Percentiles rank a stretch among this genome's conserved stretches.
Conservation (phyloP, 2,797 vertebrate genomes). For the Apodemus agrarius region DNA sequence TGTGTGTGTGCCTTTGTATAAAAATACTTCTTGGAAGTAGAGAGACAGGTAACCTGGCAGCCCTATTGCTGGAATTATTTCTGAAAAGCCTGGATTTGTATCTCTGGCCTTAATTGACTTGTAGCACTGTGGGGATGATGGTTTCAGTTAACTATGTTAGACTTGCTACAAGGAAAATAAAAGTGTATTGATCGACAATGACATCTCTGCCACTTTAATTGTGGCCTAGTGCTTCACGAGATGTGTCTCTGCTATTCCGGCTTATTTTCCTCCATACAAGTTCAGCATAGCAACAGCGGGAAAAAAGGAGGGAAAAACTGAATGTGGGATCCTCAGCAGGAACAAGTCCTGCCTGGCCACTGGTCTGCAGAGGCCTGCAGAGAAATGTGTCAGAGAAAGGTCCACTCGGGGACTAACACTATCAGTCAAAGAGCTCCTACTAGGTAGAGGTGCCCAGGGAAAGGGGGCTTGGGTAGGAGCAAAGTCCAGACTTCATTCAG, state of each 20-base stretch:
- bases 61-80: slow-evolving; percentile 86
- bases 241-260: slow-evolving; percentile 88
- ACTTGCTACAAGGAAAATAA: slow-evolving; percentile 74
- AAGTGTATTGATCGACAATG: slow-evolving; percentile 89
- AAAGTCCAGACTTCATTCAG: slow-evolving; percentile 68
- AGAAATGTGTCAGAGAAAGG: slow-evolving; percentile 89
- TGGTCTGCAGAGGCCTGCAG: slow-evolving; percentile 87
- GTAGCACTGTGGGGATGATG: slow-evolving; percentile 84
- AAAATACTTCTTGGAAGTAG: slow-evolving; percentile 88
- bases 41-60: slow-evolving; percentile 87
- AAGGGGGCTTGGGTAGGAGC: slow-evolving; percentile 76
- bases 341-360: slow-evolving; percentile 86
- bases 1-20: background rate
- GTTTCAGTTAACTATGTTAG: slow-evolving; percentile 84
- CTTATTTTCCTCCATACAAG: slow-evolving; percentile 87
- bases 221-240: slow-evolving; percentile 85
- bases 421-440: slow-evolving; percentile 87
- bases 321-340: slow-evolving; percentile 86
- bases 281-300: slow-evolving; percentile 88
- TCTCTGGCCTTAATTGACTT: slow-evolving; percentile 88
- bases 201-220: slow-evolving; percentile 91
- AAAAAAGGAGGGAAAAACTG: slow-evolving; percentile 80
- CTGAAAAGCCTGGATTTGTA: slow-evolving; percentile 85
- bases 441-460: slow-evolving; percentile 81
- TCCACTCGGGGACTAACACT: slow-evolving; percentile 85